Percentiles rank a stretch among this genome's conserved stretches.
Conservation (phyloP, 2,797 vertebrate genomes). For the Gobio occitaniae region DNA sequence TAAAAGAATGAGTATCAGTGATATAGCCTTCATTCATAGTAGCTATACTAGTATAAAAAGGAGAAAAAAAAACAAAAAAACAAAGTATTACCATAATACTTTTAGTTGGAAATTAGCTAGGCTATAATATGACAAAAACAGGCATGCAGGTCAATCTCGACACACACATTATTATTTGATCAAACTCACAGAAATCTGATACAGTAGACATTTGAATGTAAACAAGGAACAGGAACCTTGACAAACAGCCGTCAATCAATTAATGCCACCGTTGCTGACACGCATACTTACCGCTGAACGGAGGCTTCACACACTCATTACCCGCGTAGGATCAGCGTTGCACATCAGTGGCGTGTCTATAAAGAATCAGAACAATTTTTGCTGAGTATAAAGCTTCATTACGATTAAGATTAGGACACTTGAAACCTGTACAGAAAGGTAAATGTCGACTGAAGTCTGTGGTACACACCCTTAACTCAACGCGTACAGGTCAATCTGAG, state of each 20-base stretch:
- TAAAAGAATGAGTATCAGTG: not conserved
- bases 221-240: constrained; percentile 8
- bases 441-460: not conserved
- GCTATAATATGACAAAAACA: not conserved
- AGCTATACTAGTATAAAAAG: not conserved
- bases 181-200: not conserved
- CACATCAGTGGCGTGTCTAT: not conserved
- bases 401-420: not conserved
- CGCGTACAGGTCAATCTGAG: not conserved
- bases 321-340: not conserved
- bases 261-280: not conserved
- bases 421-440: not conserved
- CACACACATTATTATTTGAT: not conserved
- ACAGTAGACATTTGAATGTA: not conserved
- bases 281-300: constrained; percentile 1
- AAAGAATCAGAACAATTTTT: not conserved
- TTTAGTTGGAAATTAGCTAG: not conserved
- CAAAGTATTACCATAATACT: not conserved
- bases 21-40: not conserved
- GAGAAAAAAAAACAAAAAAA: not conserved
- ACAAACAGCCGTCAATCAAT: constrained; percentile 10
- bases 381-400: not conserved
- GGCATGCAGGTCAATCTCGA: not conserved
- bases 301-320: not conserved
- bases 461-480: constrained; percentile 14